Evolutionary conservation across 2,888 invertebrate genomes (phyloP).

Genomic region (Anoplius nigerrimus): DNA sequence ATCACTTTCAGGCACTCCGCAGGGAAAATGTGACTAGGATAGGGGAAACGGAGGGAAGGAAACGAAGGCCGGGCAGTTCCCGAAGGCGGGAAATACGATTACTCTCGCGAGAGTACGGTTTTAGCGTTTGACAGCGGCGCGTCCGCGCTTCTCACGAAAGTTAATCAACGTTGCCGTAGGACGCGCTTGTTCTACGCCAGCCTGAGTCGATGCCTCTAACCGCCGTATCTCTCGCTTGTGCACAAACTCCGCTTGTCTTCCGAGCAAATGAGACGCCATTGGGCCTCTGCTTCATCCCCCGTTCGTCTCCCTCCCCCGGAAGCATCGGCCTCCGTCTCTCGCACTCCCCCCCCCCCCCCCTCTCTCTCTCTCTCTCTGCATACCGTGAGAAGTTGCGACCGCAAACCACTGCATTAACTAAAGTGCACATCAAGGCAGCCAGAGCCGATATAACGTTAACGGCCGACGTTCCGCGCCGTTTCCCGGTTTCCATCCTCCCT

Average conservation of each 20-base stretch:
- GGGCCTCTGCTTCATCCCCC: not conserved
- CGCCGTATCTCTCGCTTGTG: slow-evolving; percentile 8
- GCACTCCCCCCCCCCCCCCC: not conserved
- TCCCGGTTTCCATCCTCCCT: slow-evolving; percentile 12
- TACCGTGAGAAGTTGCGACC: slow-evolving; percentile 54
- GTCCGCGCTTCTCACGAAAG: not conserved
- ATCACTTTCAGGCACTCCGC: no score
- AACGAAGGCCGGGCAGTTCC: no score
- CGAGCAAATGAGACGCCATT: slow-evolving; percentile 2
- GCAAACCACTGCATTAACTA: slow-evolving; percentile 67
- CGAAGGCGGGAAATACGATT: no score
- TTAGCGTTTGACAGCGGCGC: no score
- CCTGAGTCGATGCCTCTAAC: not conserved
- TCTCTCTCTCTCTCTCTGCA: slow-evolving; percentile 14
- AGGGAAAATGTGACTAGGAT: no score
- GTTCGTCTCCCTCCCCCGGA: slow-evolving; percentile 17
- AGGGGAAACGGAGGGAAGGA: no score
- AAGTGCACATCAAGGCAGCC: slow-evolving; percentile 66
- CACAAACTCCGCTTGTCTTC: slow-evolving; percentile 9
- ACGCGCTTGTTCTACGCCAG: not conserved
- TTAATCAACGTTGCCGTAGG: not conserved
- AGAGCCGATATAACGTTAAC: slow-evolving; percentile 35
- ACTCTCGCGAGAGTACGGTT: no score
- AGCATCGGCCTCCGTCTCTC: not conserved
- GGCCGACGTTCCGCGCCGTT: slow-evolving; percentile 14